Base-by-base conservation (phyloP, 2,113 vertebrate species). In the Amphiprion percula region DNA sequence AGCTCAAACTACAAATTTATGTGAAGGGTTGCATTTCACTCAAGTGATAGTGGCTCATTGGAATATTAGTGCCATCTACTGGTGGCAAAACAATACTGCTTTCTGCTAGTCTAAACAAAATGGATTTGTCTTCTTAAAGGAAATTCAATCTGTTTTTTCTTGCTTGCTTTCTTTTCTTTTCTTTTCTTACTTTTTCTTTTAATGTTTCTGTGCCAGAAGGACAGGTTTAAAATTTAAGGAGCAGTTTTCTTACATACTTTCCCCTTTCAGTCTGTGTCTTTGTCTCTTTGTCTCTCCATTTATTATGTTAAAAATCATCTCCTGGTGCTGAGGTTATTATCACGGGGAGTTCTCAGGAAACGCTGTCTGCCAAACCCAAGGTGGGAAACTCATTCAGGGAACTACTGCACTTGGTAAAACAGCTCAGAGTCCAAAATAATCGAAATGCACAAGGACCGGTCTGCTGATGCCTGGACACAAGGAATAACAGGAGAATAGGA, bases 361-460 rank as follows among this genome's bases (percentile, higher is more conserved):
- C 17, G 17, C 16, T 63, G 33, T 64, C 49, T 84, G 82, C 85
- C 81, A 88, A 85, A 80, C 39, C 0, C 56, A 63, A 77, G 61
- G 71, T 74, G 61, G 68, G 80, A 80, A 79, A 63, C 79, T 77
- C 74, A 79, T 77, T 81, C 10, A 7, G 52, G 63, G 33, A 44
- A 74, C 70, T 30, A 10, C 70, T 9, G 26, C 64, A 53, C 82
- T 83, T 92, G 86, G 63, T 60, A 79, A 90, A 90, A 86, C 87
- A 87, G 56, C 64, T 50, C 47, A 7, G 33, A 60, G 72, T 87
- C 83, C 86, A 91, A 88, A 88, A 82, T 75, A 79, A 86, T 84
- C 86, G 4, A 56, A 80, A 84, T 7, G 41, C 39, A 71, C 28
- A 60, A 49, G 37, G 39, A 26, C 21, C 21, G 6, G 39, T 54